Percentiles rank a stretch among this genome's conserved stretches.
Evolutionary conservation across 2,888 invertebrate genomes (phyloP).

Genomic region (Nasonovia ribisnigri): DNA sequence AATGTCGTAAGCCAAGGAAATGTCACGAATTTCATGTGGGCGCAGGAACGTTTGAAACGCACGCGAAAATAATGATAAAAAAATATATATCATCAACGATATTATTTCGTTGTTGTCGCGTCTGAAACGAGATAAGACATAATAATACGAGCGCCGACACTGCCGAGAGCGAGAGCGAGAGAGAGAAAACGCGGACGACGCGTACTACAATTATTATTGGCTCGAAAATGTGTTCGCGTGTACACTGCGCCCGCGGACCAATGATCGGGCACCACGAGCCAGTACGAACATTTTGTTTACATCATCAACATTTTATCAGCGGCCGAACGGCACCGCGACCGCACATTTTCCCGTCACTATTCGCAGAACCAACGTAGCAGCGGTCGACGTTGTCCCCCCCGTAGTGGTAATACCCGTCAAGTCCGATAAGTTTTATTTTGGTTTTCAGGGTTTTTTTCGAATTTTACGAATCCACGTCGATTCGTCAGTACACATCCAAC

Average conservation of each 20-base stretch:
- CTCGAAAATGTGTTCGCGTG: conserved; percentile 38
- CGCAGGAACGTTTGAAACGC: too few relatives aligned
- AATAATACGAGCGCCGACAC: not conserved
- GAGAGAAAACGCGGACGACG: conserved; percentile 27
- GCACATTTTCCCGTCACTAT: conserved; percentile 2
- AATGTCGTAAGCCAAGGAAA: not conserved
- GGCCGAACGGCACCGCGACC: not conserved
- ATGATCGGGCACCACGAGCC: conserved; percentile 66
- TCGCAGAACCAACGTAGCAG: not conserved
- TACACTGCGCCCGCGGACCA: conserved; percentile 59
- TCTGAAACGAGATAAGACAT: not conserved
- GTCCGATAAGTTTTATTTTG: not conserved
- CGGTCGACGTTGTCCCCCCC: not conserved
- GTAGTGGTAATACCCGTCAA: not conserved
- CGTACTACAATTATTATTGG: conserved; percentile 57
- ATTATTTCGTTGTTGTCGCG: not conserved
- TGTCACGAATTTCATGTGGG: too few relatives aligned
- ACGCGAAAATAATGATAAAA: not conserved
- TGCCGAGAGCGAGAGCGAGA: conserved; percentile 7
- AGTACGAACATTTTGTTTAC: conserved; percentile 65
- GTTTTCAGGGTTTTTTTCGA: not conserved
- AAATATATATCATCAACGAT: not conserved
- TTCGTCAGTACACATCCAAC: not conserved
- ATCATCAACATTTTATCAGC: conserved; percentile 66
- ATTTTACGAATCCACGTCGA: not conserved